Evolutionary conservation across 2,113 vertebrate genomes (phyloP), one percentile per base, ranked within the genome.

Genomic region (Pandion haliaetus): DNA sequence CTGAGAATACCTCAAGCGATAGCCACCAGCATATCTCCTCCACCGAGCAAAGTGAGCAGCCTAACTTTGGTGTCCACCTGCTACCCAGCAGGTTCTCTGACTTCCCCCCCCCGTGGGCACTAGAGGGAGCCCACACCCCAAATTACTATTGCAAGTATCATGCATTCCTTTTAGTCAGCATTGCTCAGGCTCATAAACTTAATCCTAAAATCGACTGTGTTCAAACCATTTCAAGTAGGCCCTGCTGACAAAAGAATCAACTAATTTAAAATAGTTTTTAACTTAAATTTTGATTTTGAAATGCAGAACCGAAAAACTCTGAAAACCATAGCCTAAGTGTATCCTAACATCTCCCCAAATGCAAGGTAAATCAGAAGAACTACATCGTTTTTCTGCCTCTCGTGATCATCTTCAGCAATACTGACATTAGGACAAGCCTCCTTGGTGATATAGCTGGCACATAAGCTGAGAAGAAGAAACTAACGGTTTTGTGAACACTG

Each of bases 61-160:
- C 19, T 28, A 67, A 50, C 8, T 15, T 19, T 0, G 0, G 24
- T 3, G 11, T 7, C 16, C n/a, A 18, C 7, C 17, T 8, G 17
- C 4, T 5, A 23, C 4, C 9, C 57, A 55, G 32, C 6, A 63
- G 38, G 12, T 61, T 86, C 65, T 80, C 52, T 0, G 25, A 45
- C 29, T 36, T 15, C 10, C 31, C 5, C 31, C 5, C 6, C 1
- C n/a, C 10, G 7, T 49, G 49, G 40, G 28, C 92, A 61, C 70
- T 80, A 97, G 95, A 90, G 95, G 93, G 93, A 91, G 90, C 70
- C 21, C 66, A 72, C 47, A 54, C 9, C 9, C 2, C 0, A 55
- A 90, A 42, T 14, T 9, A 13, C 26, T 36, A 20, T 9, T 82
- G 17, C n/a, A 36, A 45, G n/a, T 1, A 69, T 36, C 25, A 58